Evolutionary conservation across 1,140 invertebrate genomes (phyloP).

Genomic region (Elymnias hypermnestra): DNA sequence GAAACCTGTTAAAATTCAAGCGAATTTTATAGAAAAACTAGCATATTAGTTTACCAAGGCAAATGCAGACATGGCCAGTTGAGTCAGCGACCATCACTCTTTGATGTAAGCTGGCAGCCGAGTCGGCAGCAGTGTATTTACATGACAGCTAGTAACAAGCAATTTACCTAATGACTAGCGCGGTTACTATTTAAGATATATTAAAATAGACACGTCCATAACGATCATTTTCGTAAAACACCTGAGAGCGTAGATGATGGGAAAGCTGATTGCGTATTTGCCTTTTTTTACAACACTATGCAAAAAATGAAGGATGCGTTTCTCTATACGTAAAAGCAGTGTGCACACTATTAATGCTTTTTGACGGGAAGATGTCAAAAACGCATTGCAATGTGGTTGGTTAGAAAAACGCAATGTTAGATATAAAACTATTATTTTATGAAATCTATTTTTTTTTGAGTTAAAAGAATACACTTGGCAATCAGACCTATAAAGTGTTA

Average conservation of each 20-base stretch:
- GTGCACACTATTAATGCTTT: too few relatives aligned
- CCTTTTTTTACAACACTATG: slow-evolving; percentile 6
- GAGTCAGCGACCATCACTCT: slow-evolving; percentile 1
- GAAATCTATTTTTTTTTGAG: too few relatives aligned
- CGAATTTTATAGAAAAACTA: too few relatives aligned
- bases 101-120: slow-evolving; percentile 6
- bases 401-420: too few relatives aligned
- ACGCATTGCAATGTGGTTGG: too few relatives aligned
- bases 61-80: not conserved
- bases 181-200: slow-evolving; percentile 16
- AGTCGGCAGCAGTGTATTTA: slow-evolving; percentile 10
- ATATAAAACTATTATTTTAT: too few relatives aligned
- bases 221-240: slow-evolving; percentile 13
- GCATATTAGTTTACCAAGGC: not conserved
- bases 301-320: slow-evolving; percentile 4
- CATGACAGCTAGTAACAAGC: slow-evolving; percentile 14
- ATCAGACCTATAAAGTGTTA: too few relatives aligned
- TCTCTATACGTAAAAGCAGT: slow-evolving; percentile 1
- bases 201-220: slow-evolving; percentile 15
- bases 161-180: slow-evolving; percentile 15
- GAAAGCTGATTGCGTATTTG: slow-evolving; percentile 16
- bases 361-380: too few relatives aligned
- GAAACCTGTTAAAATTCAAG: too few relatives aligned
- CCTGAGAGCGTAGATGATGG: slow-evolving; percentile 12
- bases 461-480: too few relatives aligned